Base-by-base conservation (phyloP, 2,888 invertebrate species). In the Minunthozetes semirufus region DNA sequence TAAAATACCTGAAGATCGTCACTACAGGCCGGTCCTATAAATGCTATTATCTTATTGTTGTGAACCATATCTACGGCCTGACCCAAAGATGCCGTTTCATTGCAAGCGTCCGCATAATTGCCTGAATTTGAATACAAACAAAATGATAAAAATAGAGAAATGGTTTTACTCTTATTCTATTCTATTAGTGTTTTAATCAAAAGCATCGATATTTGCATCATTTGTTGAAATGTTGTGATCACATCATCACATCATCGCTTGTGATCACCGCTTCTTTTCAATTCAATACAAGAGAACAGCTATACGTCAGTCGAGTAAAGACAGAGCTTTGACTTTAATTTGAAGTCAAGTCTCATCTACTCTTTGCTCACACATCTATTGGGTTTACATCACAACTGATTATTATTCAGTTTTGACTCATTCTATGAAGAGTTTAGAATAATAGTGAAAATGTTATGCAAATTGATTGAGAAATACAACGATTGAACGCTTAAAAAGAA, bases 11-110 rank as follows among this genome's bases (percentile, higher is more conserved):
- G 77, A 15, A 79, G 72, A 76, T 79, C 79, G 46, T 78, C 78
- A 68, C 79, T 79, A 42, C 79, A 79, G n/a, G 79, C 79, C 15
- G 79, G 79, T 33, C 79, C 79, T 13, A 79, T 68, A 48, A 77
- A 77, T 13, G 78, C 79, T 5, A 77, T 72, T 0, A 79, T 74
- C 6, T 77, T 68, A n/a, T 70, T 27, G 6, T n/a, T 72, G 22
- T 63, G 71, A 11, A 76, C 75, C 53, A 79, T 11, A 53, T 78
- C 77, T 2, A 77, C 75, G 0, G 78, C 78, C 63, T 70, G 76
- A 5, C 79, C 79, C 6, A 79, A 72, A 11, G 79, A 74, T 48
- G 76, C 72, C 9, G 76, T 77, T 46, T 78, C 77, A 11, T 78
- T 78, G 46, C 79, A 79, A 27, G 75, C 59, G 22, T 73, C 56